These are phyloP conservation scores for Oncorhynchus masou DNA, from an alignment of 2,113 vertebrate genomes.

Conservation along the genomic window DNA sequence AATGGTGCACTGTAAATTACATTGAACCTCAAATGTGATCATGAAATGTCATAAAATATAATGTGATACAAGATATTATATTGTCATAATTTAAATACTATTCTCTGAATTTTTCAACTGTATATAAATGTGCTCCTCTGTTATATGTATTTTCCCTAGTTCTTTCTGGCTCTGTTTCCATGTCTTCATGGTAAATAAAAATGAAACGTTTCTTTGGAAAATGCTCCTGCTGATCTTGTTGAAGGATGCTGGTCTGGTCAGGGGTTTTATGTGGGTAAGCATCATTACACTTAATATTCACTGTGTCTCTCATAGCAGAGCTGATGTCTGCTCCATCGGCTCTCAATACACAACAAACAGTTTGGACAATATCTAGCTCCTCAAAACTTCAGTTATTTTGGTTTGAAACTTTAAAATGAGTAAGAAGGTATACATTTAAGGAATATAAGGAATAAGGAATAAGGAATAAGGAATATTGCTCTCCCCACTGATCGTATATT, in stretches of 20 bases:
- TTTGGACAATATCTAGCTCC: constrained; percentile 13
- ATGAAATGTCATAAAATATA: too few species aligned
- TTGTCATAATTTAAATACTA: too few species aligned
- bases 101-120: background rate
- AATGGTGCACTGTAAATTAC: too few species aligned
- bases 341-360: constrained; percentile 53
- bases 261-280: constrained; percentile 52
- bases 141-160: constrained; percentile 3
- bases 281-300: constrained; percentile 69
- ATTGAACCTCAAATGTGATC: too few species aligned
- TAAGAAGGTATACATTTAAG: background rate
- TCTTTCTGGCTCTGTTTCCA: constrained; percentile 39
- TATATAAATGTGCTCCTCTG: too few species aligned
- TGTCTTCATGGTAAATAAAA: constrained; percentile 68
- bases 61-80: too few species aligned
- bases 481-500: too few species aligned
- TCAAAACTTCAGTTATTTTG: background rate
- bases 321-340: constrained; percentile 36
- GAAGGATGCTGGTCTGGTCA: constrained; percentile 36
- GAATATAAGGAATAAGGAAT: too few species aligned
- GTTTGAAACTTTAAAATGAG: background rate
- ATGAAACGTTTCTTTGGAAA: too few species aligned
- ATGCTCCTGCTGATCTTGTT: constrained; percentile 49
- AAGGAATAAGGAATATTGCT: too few species aligned
- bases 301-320: constrained; percentile 52